These are phyloP conservation scores for Romanogobio albipinnatus DNA, from an alignment of 2,113 vertebrate genomes.

Conservation along the genomic window DNA sequence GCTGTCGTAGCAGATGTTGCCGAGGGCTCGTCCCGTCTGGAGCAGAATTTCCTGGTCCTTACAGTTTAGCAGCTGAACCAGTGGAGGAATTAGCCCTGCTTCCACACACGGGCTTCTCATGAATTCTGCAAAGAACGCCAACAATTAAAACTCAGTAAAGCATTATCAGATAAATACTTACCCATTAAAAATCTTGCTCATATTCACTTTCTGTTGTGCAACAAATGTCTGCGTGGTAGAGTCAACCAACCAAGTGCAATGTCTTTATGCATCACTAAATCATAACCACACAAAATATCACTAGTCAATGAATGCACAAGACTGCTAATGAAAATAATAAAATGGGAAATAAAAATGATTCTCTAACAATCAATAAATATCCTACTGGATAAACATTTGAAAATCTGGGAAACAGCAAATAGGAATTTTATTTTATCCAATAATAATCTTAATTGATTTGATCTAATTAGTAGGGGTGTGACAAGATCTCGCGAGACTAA, in stretches of 20 bases:
- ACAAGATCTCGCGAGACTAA: too few species aligned
- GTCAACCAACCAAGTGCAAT: background rate
- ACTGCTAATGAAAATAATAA: background rate
- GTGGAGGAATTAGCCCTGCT: slow-evolving; percentile 90
- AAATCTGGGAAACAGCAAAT: too few species aligned
- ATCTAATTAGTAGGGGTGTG: background rate
- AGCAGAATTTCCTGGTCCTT: slow-evolving; percentile 95
- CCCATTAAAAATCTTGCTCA: background rate
- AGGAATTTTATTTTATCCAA: background rate
- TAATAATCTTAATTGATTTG: background rate
- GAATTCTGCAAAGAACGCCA: slow-evolving; percentile 81
- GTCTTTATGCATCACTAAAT: too few species aligned
- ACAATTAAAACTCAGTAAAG: background rate
- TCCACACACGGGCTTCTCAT: slow-evolving; percentile 95
- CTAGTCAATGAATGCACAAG: too few species aligned
- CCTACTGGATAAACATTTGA: background rate
- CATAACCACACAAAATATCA: too few species aligned
- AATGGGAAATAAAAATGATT: background rate
- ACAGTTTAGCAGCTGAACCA: slow-evolving; percentile 91
- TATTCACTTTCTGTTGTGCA: background rate
- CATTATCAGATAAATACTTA: background rate
- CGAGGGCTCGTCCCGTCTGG: slow-evolving; percentile 95
- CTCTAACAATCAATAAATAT: background rate
- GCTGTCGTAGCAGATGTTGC: slow-evolving; percentile 99
- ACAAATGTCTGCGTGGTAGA: background rate